These are phyloP conservation scores for Trissonchulus latispiculum DNA, from an alignment of 2,888 invertebrate species.

Conservation along the genomic window DNA sequence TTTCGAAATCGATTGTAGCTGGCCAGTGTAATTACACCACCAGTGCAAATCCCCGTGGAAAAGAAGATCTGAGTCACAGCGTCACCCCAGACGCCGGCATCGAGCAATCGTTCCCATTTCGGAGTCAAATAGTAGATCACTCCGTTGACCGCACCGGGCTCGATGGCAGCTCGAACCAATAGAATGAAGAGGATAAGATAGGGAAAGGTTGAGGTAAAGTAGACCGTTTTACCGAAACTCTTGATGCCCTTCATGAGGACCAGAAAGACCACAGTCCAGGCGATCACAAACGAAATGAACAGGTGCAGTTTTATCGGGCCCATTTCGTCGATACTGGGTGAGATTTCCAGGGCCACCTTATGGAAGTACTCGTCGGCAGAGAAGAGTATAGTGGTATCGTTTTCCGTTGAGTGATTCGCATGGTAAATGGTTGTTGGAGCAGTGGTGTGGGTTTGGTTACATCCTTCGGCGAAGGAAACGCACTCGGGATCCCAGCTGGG, in stretches of 20 bases:
- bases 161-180: too few species aligned
- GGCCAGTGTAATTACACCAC: conserved; percentile 21
- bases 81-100: conserved; percentile 34
- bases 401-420: too few species aligned
- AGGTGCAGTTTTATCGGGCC: not conserved
- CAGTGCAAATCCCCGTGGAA: conserved; percentile 17
- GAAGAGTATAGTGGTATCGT: too few species aligned
- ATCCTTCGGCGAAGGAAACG: too few species aligned
- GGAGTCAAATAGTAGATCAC: conserved; percentile 36
- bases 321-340: not conserved
- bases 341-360: not conserved
- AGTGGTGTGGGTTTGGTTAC: too few species aligned
- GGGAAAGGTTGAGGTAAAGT: too few species aligned
- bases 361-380: conserved; percentile 26
- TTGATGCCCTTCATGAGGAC: conserved; percentile 7
- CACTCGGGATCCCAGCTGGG: too few species aligned
- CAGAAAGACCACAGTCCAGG: conserved; percentile 9
- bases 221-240: not conserved
- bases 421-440: too few species aligned
- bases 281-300: not conserved
- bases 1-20: conserved; percentile 17
- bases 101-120: conserved; percentile 31
- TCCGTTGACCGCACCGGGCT: conserved; percentile 34
- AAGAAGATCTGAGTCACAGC: conserved; percentile 33
- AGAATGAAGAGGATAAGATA: too few species aligned